These are phyloP conservation scores for Periplaneta americana DNA, from an alignment of 1,140 invertebrate genomes.

Conservation along the genomic window DNA sequence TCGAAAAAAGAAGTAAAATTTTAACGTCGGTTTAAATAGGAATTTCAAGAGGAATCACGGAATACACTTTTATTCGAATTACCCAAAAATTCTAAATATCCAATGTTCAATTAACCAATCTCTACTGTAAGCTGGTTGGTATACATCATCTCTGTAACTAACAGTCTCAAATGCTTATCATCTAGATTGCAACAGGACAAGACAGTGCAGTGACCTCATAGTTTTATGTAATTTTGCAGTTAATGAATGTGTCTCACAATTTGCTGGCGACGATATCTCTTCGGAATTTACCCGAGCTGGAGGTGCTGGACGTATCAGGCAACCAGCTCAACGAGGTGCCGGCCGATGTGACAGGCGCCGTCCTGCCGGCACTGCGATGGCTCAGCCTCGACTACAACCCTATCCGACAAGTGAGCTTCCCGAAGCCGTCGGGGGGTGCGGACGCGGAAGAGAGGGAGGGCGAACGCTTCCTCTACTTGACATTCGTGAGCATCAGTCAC, in stretches of 20 bases:
- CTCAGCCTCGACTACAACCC: conserved; percentile 40
- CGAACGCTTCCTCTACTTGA: not conserved
- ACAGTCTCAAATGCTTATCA: too few species aligned
- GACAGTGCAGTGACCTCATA: not conserved
- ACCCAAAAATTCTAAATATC: too few species aligned
- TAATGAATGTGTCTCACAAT: not conserved
- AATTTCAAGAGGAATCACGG: too few species aligned
- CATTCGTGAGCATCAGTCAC: not conserved
- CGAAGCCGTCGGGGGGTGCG: conserved; percentile 34
- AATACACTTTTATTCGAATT: too few species aligned
- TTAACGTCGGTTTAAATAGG: too few species aligned
- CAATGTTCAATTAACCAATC: too few species aligned
- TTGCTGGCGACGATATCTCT: not conserved
- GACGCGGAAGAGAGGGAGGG: not conserved
- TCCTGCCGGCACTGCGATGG: conserved; percentile 37
- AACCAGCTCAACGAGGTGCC: conserved; percentile 37
- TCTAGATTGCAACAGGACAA: too few species aligned
- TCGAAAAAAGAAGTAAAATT: too few species aligned
- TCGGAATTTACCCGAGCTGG: conserved; percentile 30
- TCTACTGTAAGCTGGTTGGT: too few species aligned
- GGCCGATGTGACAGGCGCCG: conserved; percentile 33
- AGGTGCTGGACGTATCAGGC: conserved; percentile 38
- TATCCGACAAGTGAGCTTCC: conserved; percentile 38
- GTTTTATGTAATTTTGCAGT: not conserved
- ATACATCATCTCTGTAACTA: too few species aligned